Percentiles rank a stretch among this genome's conserved stretches.
phyloP scores from a whole-genome alignment of 2,888 invertebrate genomes.

The Leptinotarsa tumamoca region DNA sequence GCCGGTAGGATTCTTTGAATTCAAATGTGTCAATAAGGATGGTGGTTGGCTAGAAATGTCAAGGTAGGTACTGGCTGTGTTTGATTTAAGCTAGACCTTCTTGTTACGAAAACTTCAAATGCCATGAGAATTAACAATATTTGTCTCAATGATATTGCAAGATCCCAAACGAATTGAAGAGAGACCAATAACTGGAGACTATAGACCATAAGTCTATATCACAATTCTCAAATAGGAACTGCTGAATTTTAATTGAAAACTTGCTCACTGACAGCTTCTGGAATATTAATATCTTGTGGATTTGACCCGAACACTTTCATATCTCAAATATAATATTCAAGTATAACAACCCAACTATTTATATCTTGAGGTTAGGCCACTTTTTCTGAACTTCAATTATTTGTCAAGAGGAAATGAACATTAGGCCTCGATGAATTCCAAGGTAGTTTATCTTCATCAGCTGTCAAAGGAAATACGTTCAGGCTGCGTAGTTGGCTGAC shows the following conservation, averaged over 20 bases:
- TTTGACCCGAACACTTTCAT: background rate
- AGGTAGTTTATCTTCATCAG: constrained; percentile 10
- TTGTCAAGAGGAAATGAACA: constrained; percentile 17
- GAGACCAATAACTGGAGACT: too few species aligned
- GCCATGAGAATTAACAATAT: too few species aligned
- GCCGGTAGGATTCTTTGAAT: constrained; percentile 25
- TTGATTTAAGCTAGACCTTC: too few species aligned
- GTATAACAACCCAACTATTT: background rate
- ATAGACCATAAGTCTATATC: too few species aligned
- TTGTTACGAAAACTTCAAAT: too few species aligned
- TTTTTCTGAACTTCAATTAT: constrained; percentile 11
- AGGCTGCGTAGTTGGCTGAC: constrained; percentile 9
- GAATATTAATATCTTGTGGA: background rate
- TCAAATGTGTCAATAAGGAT: constrained; percentile 31
- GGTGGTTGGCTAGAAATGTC: constrained; percentile 1
- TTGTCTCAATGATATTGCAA: too few species aligned
- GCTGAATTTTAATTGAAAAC: too few species aligned
- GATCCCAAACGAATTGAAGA: too few species aligned
- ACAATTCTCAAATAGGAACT: too few species aligned
- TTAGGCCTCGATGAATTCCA: background rate
- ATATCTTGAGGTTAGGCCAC: background rate
- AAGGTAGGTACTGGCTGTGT: background rate
- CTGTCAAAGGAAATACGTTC: constrained; percentile 7
- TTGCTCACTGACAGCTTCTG: too few species aligned
- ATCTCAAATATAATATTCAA: constrained; percentile 6